These are phyloP conservation scores for Prosopocoilus inquinatus DNA, from an alignment of 2,888 invertebrate genomes.

Conservation along the genomic window DNA sequence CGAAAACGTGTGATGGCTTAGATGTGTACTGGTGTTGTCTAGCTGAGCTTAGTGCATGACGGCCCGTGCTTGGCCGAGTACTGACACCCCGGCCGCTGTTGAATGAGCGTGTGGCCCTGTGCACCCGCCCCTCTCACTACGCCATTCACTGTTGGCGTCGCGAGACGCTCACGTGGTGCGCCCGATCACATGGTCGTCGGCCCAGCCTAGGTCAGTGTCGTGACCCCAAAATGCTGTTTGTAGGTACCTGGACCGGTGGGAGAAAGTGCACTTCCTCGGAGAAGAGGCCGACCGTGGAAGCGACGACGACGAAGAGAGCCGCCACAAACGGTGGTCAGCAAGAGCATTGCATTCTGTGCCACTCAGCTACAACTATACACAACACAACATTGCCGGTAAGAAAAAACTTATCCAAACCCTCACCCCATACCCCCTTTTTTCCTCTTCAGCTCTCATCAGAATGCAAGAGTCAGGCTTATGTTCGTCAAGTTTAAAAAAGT, in stretches of 20 bases:
- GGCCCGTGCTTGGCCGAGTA: background rate
- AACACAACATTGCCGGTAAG: slow-evolving; percentile 72
- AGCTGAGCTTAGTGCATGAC: background rate
- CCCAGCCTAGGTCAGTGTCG: slow-evolving; percentile 34
- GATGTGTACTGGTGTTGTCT: background rate
- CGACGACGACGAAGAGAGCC: slow-evolving; percentile 74
- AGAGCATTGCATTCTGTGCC: slow-evolving; percentile 67
- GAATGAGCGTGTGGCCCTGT: slow-evolving; percentile 16
- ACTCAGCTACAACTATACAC: slow-evolving; percentile 73
- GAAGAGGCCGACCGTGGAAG: slow-evolving; percentile 80
- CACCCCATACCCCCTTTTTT: no score
- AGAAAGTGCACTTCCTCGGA: slow-evolving; percentile 84
- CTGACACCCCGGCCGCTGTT: slow-evolving; percentile 15
- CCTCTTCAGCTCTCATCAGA: no score
- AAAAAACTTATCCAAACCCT: background rate
- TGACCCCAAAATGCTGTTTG: slow-evolving; percentile 33
- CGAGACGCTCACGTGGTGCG: slow-evolving; percentile 40
- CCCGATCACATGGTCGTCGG: slow-evolving; percentile 32
- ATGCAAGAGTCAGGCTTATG: no score
- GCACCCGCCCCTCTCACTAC: slow-evolving; percentile 21
- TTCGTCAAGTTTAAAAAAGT: no score
- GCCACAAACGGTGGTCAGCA: slow-evolving; percentile 68
- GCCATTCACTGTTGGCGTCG: slow-evolving; percentile 37
- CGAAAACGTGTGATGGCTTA: background rate
- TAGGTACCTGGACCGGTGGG: slow-evolving; percentile 80